phyloP scores from a whole-genome alignment of 2,888 invertebrate species.

The Trachelus tabidus region DNA sequence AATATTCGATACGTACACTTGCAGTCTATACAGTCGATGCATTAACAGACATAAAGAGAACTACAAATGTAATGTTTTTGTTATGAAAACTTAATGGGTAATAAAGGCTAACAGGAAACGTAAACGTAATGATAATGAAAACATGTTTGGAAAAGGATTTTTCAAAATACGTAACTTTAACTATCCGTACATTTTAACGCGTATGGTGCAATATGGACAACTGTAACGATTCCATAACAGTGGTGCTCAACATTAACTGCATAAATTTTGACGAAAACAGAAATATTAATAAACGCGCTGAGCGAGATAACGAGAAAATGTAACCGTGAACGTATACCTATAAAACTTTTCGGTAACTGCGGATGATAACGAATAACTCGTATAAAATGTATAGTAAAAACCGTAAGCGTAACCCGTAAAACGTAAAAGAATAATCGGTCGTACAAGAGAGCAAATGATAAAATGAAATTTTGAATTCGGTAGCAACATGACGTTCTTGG shows the following conservation, averaged over 20 bases:
- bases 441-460: background rate
- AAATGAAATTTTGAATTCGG: background rate
- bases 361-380: constrained; percentile 8
- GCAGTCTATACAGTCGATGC: background rate
- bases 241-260: constrained; percentile 42
- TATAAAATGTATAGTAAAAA: constrained; percentile 3
- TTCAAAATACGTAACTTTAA: constrained; percentile 2
- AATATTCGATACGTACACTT: constrained; percentile 2
- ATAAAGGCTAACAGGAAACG: constrained; percentile 5
- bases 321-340: background rate
- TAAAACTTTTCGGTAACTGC: constrained; percentile 7
- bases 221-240: constrained; percentile 38
- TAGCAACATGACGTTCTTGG: background rate
- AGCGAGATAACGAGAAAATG: constrained; percentile 11
- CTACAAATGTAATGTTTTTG: constrained; percentile 10
- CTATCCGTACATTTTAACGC: background rate
- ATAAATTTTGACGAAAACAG: constrained; percentile 34
- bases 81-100: constrained; percentile 5
- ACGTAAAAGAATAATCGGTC: background rate
- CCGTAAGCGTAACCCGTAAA: background rate
- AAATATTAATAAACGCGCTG: constrained; percentile 29
- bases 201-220: constrained; percentile 14
- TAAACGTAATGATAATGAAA: background rate
- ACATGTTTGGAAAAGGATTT: background rate
- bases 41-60: constrained; percentile 11